Base-by-base conservation (phyloP, 92 coral and sea anemone species). In the Porites evermanni region DNA sequence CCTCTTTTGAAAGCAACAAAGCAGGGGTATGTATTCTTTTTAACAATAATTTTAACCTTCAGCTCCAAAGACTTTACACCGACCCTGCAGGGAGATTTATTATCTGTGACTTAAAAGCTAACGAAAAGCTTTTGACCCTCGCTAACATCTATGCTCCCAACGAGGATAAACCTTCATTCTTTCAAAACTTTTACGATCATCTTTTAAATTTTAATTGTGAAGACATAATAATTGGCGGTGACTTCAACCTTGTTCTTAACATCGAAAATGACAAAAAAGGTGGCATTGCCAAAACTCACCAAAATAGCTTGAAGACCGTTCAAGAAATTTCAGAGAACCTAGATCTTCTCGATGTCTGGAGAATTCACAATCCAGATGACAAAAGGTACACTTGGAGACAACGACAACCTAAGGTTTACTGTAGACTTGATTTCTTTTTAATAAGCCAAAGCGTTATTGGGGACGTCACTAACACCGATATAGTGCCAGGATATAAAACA, bases 191-290 rank as follows among this genome's bases (percentile, higher is more conserved):
- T 9, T 80, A 59, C 21, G 68, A 87, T 18, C 78, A 63, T 16
- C 38, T 88, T 0, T 4, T 51, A 19, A 54, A 63, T 59, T 88
- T 81, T 19, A 11, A 38, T 0, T 87, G 86, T 14, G 86, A 79
- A 52, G 90, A 87, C 20, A 70, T 87, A 52, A 63, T 87, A 60
- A 87, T 79, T 0, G 90, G 90, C 12, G 90, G 81, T 20, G 90
- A 87, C 58, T 79, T 79, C 50, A 86, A 86, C 63, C 65, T 79
- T 56, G 84, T 79, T 64, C 60, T 79, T 0, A 44, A 79, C 6
- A 64, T 18, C 8, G 59, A 65, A 0, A 79, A 79, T 6, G 83
- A 79, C 63, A 79, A 79, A 19, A 65, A 51, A n/a, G 50, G 50
- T 17, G 72, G 72, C 14, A 11, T 63, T 8, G 82, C 72, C 23